Evolutionary conservation across 1,140 invertebrate genomes (phyloP).

Genomic region (Sminthurides bifidus): DNA sequence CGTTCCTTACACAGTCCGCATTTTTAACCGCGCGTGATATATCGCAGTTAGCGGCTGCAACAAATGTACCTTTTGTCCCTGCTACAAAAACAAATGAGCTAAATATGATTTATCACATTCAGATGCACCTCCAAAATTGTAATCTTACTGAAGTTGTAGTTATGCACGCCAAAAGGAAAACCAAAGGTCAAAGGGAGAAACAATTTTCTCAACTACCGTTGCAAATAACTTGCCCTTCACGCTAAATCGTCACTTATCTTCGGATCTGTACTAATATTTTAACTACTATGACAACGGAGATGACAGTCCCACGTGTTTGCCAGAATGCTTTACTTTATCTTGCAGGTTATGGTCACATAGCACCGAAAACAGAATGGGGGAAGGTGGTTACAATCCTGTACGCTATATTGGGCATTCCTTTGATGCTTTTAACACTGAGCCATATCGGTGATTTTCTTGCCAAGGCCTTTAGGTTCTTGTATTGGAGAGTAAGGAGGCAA

Average conservation of each 20-base stretch:
- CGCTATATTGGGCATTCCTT: conserved; percentile 83
- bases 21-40: too few relatives aligned
- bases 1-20: too few relatives aligned
- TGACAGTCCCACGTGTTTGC: not conserved
- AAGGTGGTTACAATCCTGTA: conserved; percentile 94
- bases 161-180: too few relatives aligned
- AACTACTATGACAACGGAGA: not conserved
- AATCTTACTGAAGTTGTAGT: too few relatives aligned
- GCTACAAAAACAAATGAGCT: too few relatives aligned
- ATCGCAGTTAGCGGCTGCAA: too few relatives aligned
- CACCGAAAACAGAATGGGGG: conserved; percentile 80
- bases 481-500: conserved; percentile 70
- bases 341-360: conserved; percentile 89
- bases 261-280: not conserved
- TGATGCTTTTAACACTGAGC: conserved; percentile 80
- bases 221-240: not conserved
- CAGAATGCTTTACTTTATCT: conserved; percentile 24
- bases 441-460: conserved; percentile 93
- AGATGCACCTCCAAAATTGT: too few relatives aligned
- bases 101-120: too few relatives aligned
- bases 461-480: conserved; percentile 79
- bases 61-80: too few relatives aligned
- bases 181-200: too few relatives aligned
- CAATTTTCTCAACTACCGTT: too few relatives aligned
- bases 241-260: too few relatives aligned